Evolutionary conservation across 2,888 invertebrate genomes (phyloP), one percentile per base, ranked within the genome.

Genomic region (Leptinotarsa juncta): DNA sequence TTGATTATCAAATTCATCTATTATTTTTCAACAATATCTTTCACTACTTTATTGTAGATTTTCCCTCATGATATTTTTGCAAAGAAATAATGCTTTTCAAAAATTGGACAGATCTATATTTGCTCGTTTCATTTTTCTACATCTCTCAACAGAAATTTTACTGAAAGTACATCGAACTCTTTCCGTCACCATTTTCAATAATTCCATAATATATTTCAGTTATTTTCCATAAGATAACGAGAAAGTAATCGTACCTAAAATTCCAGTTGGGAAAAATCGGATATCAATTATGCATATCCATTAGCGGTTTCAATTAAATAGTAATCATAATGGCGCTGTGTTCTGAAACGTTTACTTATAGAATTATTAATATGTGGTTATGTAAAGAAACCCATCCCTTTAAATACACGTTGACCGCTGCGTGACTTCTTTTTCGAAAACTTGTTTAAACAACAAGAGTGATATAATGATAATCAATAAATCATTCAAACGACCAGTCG

Each of bases 401-500:
- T 42, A n/a, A 62, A 32, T 16, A 62, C 62, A 62, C 62, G 62
- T 62, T 62, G 7, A 42, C 32, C 32, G 42, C 42, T 62, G 62
- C 62, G 62, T 62, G 62, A 62, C 62, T 62, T 42, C 42, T 62
- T 62, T 26, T 60, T 62, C 42, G 7, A 26, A 67, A 71, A 71
- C 70, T 57, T 23, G 23, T 57, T 57, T 57, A 4, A 20, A 57
- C 15, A 57, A 4, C 14, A 26, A 15, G 16, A 42, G 0, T 42
- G 42, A 42, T 51, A n/a, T 16, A 57, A 57, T 57, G 23, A 57
- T 23, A 23, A 23, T 23, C 57, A 4, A 12, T 57, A 57, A 14
- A 12, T 57, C 3, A 4, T 57, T 57, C 57, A 4, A 57, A 3
- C 23, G 15, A 57, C 15, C 15, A 15, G 23, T 57, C 4, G 15